These are phyloP conservation scores for Halocynthia roretzi DNA, from an alignment of 23 tunicate genomes.

Conservation along the genomic window DNA sequence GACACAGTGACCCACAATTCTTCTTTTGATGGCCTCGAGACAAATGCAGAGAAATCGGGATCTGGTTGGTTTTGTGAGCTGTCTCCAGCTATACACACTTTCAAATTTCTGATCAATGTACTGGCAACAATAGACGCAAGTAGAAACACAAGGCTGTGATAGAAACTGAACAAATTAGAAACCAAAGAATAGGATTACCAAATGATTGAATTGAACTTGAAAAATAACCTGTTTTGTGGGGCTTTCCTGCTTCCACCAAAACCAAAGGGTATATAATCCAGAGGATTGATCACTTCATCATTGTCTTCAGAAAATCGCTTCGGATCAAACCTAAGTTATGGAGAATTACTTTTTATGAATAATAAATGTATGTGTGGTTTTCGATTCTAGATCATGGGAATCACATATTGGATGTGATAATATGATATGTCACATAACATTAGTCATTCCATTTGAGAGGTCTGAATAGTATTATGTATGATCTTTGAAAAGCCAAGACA, in stretches of 20 bases:
- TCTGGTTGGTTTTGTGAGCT: slow-evolving; percentile 15
- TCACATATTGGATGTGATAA: too few species aligned
- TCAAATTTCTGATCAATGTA: slow-evolving; percentile 26
- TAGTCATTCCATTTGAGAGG: too few species aligned
- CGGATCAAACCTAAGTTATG: slow-evolving; percentile 47
- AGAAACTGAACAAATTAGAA: not conserved
- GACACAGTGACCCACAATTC: slow-evolving; percentile 65
- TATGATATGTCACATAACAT: too few species aligned
- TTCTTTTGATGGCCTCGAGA: slow-evolving; percentile 65
- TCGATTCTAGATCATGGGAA: too few species aligned
- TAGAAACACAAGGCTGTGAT: slow-evolving; percentile 59
- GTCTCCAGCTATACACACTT: slow-evolving; percentile 37
- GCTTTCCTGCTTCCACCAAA: slow-evolving; percentile 55
- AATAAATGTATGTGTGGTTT: too few species aligned
- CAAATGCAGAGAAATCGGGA: slow-evolving; percentile 42
- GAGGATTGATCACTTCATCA: slow-evolving; percentile 35
- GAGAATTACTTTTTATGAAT: not conserved
- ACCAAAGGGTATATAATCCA: slow-evolving; percentile 68
- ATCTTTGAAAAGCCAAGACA: too few species aligned
- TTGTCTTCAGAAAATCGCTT: slow-evolving; percentile 16
- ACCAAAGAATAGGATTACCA: not conserved
- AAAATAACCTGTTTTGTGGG: slow-evolving; percentile 49
- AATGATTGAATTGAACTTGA: not conserved
- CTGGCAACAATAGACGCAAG: slow-evolving; percentile 42
- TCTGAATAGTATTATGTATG: too few species aligned